Conservation (phyloP, 2,888 invertebrate genomes). For the Beris morrisii region DNA sequence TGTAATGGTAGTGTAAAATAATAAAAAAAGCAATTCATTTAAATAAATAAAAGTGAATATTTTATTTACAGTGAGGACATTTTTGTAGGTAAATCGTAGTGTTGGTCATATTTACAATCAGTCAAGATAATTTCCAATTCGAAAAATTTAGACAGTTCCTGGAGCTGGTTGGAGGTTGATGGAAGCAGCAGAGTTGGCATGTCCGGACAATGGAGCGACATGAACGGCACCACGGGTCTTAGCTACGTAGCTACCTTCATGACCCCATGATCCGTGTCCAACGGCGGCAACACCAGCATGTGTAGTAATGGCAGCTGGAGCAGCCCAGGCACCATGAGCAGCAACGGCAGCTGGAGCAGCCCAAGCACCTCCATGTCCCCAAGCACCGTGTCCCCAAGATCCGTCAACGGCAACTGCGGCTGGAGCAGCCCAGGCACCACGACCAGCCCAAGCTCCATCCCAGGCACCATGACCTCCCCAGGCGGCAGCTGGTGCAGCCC, state of each 20-base stretch:
- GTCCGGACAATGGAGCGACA: conserved; percentile 55
- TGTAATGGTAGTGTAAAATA: too few species aligned
- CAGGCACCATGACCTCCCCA: conserved; percentile 20
- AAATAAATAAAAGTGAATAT: too few species aligned
- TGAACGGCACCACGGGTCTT: conserved; percentile 56
- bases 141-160: conserved; percentile 46
- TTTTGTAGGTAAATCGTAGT: neutral
- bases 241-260: conserved; percentile 54
- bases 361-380: conserved; percentile 9
- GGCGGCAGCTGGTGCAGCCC: conserved; percentile 3
- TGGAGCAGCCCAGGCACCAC: conserved; percentile 42
- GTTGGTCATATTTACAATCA: conserved; percentile 1
- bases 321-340: conserved; percentile 41
- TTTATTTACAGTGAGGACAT: too few species aligned
- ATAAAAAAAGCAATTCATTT: too few species aligned
- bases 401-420: conserved; percentile 33
- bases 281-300: conserved; percentile 20
- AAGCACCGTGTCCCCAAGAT: neutral
- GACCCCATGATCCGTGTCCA: conserved; percentile 7
- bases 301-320: neutral
- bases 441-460: conserved; percentile 27
- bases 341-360: conserved; percentile 24
- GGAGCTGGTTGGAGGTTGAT: conserved; percentile 57
- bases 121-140: neutral
- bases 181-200: conserved; percentile 41